These are phyloP conservation scores for Holocentrus rufus DNA, from an alignment of 2,797 vertebrate species.

Conservation along the genomic window DNA sequence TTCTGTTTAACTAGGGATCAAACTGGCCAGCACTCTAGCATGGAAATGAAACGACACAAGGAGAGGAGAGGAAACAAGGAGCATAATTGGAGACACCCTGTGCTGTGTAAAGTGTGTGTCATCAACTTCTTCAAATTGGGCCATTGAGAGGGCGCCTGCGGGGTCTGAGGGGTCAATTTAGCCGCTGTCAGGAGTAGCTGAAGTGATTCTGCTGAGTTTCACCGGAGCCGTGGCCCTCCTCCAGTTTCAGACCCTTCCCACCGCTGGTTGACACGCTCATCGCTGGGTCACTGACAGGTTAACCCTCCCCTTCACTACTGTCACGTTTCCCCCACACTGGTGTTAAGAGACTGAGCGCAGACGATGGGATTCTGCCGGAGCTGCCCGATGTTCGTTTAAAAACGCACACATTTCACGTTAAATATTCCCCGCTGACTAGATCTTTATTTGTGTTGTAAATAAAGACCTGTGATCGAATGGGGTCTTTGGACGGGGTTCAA, in stretches of 20 bases:
- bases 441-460: constrained; percentile 49
- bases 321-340: constrained; percentile 58
- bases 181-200: constrained; percentile 51
- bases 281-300: constrained; percentile 52
- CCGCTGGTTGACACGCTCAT: constrained; percentile 51
- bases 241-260: constrained; percentile 55
- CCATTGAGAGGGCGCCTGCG: constrained; percentile 55
- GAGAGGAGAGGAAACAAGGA: constrained; percentile 60
- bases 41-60: constrained; percentile 73
- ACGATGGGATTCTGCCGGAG: constrained; percentile 14
- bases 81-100: constrained; percentile 76
- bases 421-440: constrained; percentile 14
- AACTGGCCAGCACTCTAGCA: constrained; percentile 77
- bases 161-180: constrained; percentile 74
- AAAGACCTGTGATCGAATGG: constrained; percentile 2
- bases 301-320: constrained; percentile 56
- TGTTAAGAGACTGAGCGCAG: constrained; percentile 46
- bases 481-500: not conserved
- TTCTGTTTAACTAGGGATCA: constrained; percentile 80
- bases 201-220: constrained; percentile 74
- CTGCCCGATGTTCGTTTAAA: constrained; percentile 26
- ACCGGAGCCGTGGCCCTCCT: constrained; percentile 62
- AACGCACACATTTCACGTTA: constrained; percentile 26
- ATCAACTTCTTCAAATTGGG: constrained; percentile 78
- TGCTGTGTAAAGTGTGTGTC: constrained; percentile 73